Evolutionary conservation across 2,888 invertebrate species (phyloP).

Genomic region (Zhuqinia jingwanae): DNA sequence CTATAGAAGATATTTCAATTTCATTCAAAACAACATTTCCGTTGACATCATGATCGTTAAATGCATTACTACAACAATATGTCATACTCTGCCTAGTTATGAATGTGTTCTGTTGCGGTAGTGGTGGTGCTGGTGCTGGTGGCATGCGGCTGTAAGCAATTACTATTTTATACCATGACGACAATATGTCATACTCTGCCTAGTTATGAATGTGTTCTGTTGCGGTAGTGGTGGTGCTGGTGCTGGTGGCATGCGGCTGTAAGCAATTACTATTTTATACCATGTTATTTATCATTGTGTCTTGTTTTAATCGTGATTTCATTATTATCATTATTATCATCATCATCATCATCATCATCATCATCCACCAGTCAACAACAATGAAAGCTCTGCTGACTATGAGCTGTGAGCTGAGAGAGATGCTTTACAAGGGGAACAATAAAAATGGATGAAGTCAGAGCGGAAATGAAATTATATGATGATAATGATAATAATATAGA

Average conservation of each 20-base stretch:
- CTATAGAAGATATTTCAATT: neutral
- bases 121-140: no score
- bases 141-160: neutral
- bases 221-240: no score
- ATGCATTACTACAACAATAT: neutral
- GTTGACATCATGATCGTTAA: neutral
- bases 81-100: no score
- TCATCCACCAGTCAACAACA: neutral
- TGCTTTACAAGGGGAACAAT: constrained; percentile 24
- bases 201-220: no score
- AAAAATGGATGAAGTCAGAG: constrained; percentile 14
- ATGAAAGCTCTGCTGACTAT: no score
- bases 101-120: no score
- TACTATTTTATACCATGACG: neutral
- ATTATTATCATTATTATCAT: constrained; percentile 1
- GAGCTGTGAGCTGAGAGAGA: no score
- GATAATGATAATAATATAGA: neutral
- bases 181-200: no score
- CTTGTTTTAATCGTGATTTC: constrained; percentile 35
- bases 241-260: neutral
- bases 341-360: neutral
- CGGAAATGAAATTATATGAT: constrained; percentile 27
- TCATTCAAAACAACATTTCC: constrained; percentile 26
- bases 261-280: constrained; percentile 9
- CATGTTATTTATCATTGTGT: neutral